These are phyloP conservation scores for Nymphicus hollandicus DNA, from an alignment of 2,113 vertebrate species.

Conservation along the genomic window DNA sequence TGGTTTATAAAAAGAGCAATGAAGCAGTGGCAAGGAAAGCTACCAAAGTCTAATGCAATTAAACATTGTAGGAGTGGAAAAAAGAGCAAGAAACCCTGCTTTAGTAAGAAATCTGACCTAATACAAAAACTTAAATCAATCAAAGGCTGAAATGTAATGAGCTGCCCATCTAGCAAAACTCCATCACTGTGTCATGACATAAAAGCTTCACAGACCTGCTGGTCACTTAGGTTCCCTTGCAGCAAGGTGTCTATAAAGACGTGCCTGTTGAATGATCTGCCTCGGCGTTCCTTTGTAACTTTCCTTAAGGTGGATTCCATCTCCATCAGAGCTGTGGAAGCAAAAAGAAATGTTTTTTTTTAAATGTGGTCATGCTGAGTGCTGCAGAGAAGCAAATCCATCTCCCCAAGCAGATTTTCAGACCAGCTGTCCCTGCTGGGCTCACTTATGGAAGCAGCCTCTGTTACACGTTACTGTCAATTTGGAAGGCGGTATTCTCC, in stretches of 20 bases:
- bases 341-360: conserved; percentile 12
- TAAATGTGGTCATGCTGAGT: conserved; percentile 4
- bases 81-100: neutral
- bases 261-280: conserved; percentile 68
- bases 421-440: conserved; percentile 43
- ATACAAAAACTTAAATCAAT: neutral
- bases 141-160: neutral
- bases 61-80: neutral
- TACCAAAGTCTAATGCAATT: neutral
- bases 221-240: conserved; percentile 86
- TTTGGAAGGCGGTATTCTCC: neutral
- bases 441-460: neutral
- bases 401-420: conserved; percentile 20
- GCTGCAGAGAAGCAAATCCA: conserved; percentile 17
- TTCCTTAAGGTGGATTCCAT: conserved; percentile 88
- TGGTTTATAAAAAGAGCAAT: neutral
- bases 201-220: conserved; percentile 79
- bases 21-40: neutral
- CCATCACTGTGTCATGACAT: neutral
- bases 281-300: conserved; percentile 83
- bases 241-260: conserved; percentile 87
- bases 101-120: neutral
- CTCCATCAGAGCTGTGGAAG: conserved; percentile 81
- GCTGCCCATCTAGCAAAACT: neutral
- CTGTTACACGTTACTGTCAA: neutral